A percentile compares a stretch with the other conserved stretches of the same genome.
Conservation (phyloP, 2,888 invertebrate species). For the Drosophila recens region DNA sequence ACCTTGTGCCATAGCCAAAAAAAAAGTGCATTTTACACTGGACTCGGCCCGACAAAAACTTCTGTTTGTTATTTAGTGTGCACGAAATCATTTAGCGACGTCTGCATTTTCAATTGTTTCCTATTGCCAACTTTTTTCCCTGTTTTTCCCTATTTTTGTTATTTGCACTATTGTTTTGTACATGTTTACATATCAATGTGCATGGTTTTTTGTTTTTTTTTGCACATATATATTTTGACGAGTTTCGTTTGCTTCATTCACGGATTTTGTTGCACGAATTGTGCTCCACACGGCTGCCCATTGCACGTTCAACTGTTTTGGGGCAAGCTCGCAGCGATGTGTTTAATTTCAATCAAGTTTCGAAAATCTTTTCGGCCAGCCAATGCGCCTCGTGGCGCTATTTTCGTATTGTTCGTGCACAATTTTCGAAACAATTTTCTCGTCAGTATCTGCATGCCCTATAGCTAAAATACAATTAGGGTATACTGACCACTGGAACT, state of each 20-base stretch:
- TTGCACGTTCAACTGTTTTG: conserved; percentile 65
- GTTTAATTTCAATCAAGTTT: conserved; percentile 70
- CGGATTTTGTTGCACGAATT: conserved; percentile 17
- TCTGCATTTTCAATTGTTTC: conserved; percentile 50
- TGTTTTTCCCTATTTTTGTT: not conserved
- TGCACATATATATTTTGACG: conserved; percentile 43
- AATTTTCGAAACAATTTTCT: conserved; percentile 71
- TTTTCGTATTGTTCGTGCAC: conserved; percentile 64
- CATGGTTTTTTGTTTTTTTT: conserved; percentile 42
- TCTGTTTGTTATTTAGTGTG: conserved; percentile 68
- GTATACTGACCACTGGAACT: not conserved
- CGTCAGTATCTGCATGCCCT: conserved; percentile 29
- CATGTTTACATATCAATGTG: conserved; percentile 65
- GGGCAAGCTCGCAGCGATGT: conserved; percentile 37
- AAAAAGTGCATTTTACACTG: conserved; percentile 42
- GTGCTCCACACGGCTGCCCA: conserved; percentile 50
- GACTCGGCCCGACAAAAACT: conserved; percentile 36
- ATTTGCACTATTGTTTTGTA: conserved; percentile 35
- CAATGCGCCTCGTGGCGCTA: conserved; percentile 62
- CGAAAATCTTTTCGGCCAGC: conserved; percentile 44
- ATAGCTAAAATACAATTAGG: not conserved
- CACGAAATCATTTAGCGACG: conserved; percentile 67
- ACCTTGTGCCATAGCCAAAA: conserved; percentile 46
- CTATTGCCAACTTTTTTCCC: conserved; percentile 5
- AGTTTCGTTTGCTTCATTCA: conserved; percentile 34